A percentile compares a stretch with the other conserved stretches of the same genome.
Evolutionary conservation across 2,113 vertebrate species (phyloP).

Genomic region (Mirza zaza): DNA sequence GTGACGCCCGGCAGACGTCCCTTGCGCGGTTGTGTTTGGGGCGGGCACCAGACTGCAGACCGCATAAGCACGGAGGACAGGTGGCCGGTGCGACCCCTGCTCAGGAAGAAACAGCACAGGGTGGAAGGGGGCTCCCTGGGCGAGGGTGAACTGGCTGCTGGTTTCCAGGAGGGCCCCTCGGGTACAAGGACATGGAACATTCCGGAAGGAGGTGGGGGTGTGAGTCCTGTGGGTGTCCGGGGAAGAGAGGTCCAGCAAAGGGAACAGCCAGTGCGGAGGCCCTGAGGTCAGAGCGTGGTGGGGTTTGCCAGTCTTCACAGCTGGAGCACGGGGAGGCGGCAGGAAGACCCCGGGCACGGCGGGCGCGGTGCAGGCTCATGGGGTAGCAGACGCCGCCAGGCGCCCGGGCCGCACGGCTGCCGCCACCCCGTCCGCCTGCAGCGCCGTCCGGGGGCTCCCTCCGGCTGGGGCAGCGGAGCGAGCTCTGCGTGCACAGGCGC

Average conservation of each 20-base stretch:
- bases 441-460: background rate
- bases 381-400: background rate
- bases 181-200: background rate
- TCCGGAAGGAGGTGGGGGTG: background rate
- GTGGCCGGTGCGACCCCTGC: background rate
- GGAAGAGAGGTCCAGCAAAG: background rate
- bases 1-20: background rate
- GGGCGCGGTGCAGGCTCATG: background rate
- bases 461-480: background rate
- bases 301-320: accelerated
- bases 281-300: background rate
- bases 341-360: background rate
- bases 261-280: background rate
- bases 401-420: background rate
- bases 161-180: background rate
- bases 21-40: background rate
- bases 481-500: accelerated
- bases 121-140: background rate
- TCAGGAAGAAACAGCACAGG: background rate
- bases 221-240: background rate
- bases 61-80: accelerated
- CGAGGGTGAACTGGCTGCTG: background rate
- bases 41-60: background rate
- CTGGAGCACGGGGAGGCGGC: background rate
- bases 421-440: too few species aligned